phyloP scores from a whole-genome alignment of 2,113 vertebrate species.

The Butorides virescens region DNA sequence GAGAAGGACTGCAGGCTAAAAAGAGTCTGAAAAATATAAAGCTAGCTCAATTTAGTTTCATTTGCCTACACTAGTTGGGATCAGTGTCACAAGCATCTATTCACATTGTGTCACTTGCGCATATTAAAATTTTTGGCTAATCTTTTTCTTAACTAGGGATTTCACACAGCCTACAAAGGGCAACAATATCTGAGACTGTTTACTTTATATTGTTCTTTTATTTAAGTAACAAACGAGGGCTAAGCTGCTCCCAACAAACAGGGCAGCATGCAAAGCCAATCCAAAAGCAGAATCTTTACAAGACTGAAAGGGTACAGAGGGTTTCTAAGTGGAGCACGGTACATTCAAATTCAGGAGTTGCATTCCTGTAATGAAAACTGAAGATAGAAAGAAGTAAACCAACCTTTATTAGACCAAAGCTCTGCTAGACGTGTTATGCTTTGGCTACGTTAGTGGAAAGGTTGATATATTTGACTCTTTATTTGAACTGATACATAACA shows the following conservation, averaged over 20 bases:
- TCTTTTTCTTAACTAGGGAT: neutral
- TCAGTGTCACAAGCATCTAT: neutral
- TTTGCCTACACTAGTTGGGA: neutral
- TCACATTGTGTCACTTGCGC: neutral
- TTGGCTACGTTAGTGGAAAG: neutral
- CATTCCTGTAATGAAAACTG: neutral
- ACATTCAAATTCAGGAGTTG: neutral
- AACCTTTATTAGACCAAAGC: neutral
- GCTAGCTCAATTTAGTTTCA: neutral
- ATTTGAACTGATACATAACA: neutral
- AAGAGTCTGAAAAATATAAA: neutral
- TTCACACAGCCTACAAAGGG: neutral
- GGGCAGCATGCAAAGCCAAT: neutral
- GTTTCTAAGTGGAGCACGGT: neutral
- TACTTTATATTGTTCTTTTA: neutral
- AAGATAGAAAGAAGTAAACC: neutral
- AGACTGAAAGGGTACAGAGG: neutral
- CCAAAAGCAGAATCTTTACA: neutral
- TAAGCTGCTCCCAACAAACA: neutral
- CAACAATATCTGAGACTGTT: neutral
- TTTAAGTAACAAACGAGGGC: neutral
- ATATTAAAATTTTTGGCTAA: neutral
- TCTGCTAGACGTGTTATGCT: neutral
- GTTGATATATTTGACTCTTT: neutral
- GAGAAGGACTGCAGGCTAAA: conserved; percentile 6